Base-by-base conservation (phyloP, 1,140 invertebrate genomes). In the Drepana arcuata region DNA sequence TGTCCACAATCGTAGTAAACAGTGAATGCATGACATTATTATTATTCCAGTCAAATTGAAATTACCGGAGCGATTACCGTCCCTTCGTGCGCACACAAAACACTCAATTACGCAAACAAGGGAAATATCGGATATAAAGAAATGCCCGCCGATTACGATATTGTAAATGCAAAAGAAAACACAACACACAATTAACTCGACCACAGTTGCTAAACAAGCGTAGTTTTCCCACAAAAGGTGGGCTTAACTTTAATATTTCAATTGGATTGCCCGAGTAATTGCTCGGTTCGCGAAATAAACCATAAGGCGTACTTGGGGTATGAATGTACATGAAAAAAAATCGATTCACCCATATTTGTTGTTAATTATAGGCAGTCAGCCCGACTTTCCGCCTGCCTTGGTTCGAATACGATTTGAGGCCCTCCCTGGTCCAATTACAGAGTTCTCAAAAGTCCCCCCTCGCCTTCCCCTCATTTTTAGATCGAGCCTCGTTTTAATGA, bases 341-440 rank as follows among this genome's bases (percentile, higher is more conserved):
- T 77, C 73, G 69, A 78, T 81, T 74, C 63, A 64, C 69, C 69
- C 71, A 75, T 73, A 80, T 80, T 78, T 75, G 72, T 79, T 78
- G 77, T 79, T 81, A 79, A 81, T 81, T 77, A 81, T 79, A 67
- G 66, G 67, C 68, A 72, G 66, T 70, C 68, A 60, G 71, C 64
- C 59, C 61, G 69, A 68, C 73, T 70, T 81, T 81, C 71, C 77
- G 74, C 77, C 63, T 75, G 58, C 52, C 48, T 70, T 61, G 69
- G 38, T 65, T 63, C 72, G 68, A 81, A 81, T 81, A 65, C 73
- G 77, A 81, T 81, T 77, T 67, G 59, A 77, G 67, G 69, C 70
- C 74, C 77, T 74, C 71, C 77, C 74, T 66, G 74, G 66, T 77
- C 77, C 77, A 81, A 77, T 81, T 81, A 81, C 70, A 43, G 65